Conservation (phyloP, 2,888 invertebrate species). For the Acanthosepion lycidas region DNA sequence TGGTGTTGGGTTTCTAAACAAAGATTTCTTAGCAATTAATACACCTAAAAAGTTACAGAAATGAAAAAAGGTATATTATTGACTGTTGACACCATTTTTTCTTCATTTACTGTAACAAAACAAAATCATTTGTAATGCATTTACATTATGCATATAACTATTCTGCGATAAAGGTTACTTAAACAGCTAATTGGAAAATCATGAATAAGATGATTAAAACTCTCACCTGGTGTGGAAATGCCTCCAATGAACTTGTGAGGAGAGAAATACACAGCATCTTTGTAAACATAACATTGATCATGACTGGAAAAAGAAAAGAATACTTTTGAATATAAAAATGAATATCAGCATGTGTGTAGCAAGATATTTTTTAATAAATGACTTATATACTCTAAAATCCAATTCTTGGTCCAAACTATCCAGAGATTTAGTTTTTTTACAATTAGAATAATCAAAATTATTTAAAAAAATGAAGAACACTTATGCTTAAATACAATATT, state of each 20-base stretch:
- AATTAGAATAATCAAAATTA: neutral
- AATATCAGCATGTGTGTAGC: too few relatives aligned
- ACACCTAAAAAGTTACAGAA: slow-evolving; percentile 76
- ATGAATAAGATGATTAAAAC: neutral
- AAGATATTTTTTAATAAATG: too few relatives aligned
- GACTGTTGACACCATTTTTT: too few relatives aligned
- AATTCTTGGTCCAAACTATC: too few relatives aligned
- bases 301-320: slow-evolving; percentile 54
- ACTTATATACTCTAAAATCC: too few relatives aligned
- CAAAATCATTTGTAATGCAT: too few relatives aligned
- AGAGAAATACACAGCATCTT: slow-evolving; percentile 91
- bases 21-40: slow-evolving; percentile 79
- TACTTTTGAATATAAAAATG: too few relatives aligned
- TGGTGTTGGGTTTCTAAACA: slow-evolving; percentile 76
- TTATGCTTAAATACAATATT: neutral
- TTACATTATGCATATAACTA: neutral
- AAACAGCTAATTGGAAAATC: too few relatives aligned
- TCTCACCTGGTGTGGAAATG: slow-evolving; percentile 84
- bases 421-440: too few relatives aligned
- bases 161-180: too few relatives aligned
- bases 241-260: slow-evolving; percentile 94
- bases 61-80: neutral
- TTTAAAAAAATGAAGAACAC: neutral
- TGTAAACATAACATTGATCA: slow-evolving; percentile 76
- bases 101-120: too few relatives aligned